Conservation (phyloP, 2,113 vertebrate species). For the Leucoraja erinaceus region DNA sequence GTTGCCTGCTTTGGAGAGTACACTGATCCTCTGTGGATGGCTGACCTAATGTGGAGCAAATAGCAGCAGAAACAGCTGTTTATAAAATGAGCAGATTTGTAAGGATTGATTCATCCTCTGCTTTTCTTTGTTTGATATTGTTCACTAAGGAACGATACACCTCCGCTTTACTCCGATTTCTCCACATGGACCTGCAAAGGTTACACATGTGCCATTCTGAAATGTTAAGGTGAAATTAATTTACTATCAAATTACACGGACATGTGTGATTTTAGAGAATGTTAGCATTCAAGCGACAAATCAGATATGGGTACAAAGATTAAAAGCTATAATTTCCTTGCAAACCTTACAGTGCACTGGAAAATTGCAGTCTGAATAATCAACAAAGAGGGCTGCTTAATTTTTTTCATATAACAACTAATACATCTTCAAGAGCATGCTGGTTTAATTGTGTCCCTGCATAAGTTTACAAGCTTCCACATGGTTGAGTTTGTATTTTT, state of each 20-base stretch:
- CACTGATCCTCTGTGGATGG: background rate
- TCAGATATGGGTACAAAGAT: background rate
- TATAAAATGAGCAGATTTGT: background rate
- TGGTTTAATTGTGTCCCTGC: background rate
- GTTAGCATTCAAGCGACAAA: background rate
- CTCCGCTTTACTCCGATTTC: background rate
- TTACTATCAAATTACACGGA: background rate
- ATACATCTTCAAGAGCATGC: background rate
- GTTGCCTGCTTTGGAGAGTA: background rate
- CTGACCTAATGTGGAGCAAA: background rate
- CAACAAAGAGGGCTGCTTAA: background rate
- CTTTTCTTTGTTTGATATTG: background rate
- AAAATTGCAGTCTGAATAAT: background rate
- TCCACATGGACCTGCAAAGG: background rate
- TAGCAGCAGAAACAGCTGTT: background rate
- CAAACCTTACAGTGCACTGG: background rate
- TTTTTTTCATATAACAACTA: too few species aligned
- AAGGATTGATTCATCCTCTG: background rate
- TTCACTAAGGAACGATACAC: background rate
- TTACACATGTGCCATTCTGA: background rate
- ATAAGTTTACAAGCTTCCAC: background rate
- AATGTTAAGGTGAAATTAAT: background rate
- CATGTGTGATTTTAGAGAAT: background rate
- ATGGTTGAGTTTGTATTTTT: conserved; percentile 30
- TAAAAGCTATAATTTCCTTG: background rate